phyloP scores from a whole-genome alignment of 2,888 invertebrate species.

The Agriotes lineatus region DNA sequence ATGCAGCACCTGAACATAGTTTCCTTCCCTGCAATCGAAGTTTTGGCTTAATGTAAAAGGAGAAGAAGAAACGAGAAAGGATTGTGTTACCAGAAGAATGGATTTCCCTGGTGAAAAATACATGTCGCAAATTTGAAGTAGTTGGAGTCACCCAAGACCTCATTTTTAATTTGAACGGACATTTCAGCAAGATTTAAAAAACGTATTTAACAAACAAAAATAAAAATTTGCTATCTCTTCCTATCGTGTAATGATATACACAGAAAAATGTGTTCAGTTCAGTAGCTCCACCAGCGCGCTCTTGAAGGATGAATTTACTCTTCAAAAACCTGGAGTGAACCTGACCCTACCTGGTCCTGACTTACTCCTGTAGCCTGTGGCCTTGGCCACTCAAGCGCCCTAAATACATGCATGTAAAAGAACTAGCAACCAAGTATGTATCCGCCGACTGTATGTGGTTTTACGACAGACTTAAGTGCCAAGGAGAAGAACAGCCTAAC shows the following conservation, averaged over 20 bases:
- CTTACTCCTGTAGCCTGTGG: slow-evolving; percentile 41
- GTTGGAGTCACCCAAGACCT: slow-evolving; percentile 36
- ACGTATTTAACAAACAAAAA: slow-evolving; percentile 22
- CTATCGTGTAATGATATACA: slow-evolving; percentile 40
- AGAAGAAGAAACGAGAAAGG: too few species aligned
- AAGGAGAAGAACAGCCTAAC: slow-evolving; percentile 10
- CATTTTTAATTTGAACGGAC: slow-evolving; percentile 37
- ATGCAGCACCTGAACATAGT: slow-evolving; percentile 3
- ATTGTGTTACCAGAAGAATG: slow-evolving; percentile 46
- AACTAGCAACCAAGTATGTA: slow-evolving; percentile 37
- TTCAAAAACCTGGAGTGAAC: slow-evolving; percentile 42
- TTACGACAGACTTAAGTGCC: background rate
- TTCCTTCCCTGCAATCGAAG: too few species aligned
- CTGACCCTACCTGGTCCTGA: slow-evolving; percentile 40
- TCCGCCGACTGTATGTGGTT: slow-evolving; percentile 31
- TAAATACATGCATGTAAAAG: slow-evolving; percentile 32
- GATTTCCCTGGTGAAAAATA: slow-evolving; percentile 36
- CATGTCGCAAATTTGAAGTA: slow-evolving; percentile 35
- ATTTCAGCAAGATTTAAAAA: slow-evolving; percentile 32
- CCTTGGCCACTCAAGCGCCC: slow-evolving; percentile 35
- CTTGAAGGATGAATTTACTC: slow-evolving; percentile 42
- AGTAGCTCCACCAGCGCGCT: slow-evolving; percentile 41
- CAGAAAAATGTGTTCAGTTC: slow-evolving; percentile 40
- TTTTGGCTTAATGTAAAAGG: too few species aligned
- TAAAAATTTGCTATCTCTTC: slow-evolving; percentile 35